Percentiles rank a stretch among this genome's conserved stretches.
phyloP scores from a whole-genome alignment of 1,140 invertebrate species.

The Danaus plexippus region DNA sequence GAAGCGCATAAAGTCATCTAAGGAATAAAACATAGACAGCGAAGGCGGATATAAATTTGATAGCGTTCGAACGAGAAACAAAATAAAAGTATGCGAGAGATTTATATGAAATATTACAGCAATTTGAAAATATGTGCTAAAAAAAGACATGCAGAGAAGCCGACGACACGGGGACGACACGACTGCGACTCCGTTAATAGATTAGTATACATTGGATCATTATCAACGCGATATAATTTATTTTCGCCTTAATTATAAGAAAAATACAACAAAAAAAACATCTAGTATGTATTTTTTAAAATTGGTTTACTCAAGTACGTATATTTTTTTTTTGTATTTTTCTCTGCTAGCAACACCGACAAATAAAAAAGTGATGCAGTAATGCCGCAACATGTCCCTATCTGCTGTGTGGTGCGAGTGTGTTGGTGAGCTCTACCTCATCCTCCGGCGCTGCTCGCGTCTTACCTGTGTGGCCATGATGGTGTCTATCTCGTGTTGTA shows the following conservation, averaged over 20 bases:
- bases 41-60: too few species aligned
- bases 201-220: constrained; percentile 29
- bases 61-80: too few species aligned
- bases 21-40: too few species aligned
- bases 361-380: constrained; percentile 4
- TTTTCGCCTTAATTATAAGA: constrained; percentile 26
- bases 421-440: too few species aligned
- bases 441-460: too few species aligned
- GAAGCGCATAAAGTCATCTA: too few species aligned
- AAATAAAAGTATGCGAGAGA: too few species aligned
- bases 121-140: constrained; percentile 14
- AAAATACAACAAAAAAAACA: constrained; percentile 12
- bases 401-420: not conserved
- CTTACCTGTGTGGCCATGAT: constrained; percentile 27
- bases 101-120: too few species aligned
- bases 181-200: constrained; percentile 28
- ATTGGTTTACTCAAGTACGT: not conserved
- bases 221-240: constrained; percentile 22
- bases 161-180: constrained; percentile 31
- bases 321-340: too few species aligned
- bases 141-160: constrained; percentile 49
- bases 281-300: constrained; percentile 4
- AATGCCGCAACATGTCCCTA: not conserved
- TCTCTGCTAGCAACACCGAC: constrained; percentile 2
- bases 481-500: constrained; percentile 58